Evolutionary conservation across 2,888 invertebrate species (phyloP).

Genomic region (Plusia festucae): DNA sequence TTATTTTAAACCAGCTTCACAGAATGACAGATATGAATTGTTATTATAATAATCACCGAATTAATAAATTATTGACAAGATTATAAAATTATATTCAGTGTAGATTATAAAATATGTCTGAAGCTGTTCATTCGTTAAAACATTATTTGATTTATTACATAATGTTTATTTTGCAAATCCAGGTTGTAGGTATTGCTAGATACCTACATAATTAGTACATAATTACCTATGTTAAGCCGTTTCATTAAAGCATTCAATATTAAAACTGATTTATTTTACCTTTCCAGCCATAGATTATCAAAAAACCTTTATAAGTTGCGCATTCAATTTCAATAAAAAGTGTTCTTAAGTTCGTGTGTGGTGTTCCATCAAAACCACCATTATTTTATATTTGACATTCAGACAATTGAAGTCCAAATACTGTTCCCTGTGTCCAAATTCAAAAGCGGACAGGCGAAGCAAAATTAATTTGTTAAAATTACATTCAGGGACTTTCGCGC

Average conservation of each 20-base stretch:
- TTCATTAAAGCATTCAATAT: conserved; percentile 7
- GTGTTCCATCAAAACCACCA: conserved; percentile 50
- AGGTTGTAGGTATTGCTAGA: too few species aligned
- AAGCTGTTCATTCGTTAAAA: background rate
- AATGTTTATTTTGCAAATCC: background rate
- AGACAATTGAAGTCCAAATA: conserved; percentile 65
- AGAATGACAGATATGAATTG: background rate
- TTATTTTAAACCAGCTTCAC: background rate
- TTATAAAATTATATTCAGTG: too few species aligned
- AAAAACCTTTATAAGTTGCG: conserved; percentile 27
- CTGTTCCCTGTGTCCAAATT: too few species aligned
- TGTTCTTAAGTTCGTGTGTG: conserved; percentile 42
- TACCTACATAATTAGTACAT: too few species aligned
- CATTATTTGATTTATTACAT: conserved; percentile 5
- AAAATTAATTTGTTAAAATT: conserved; percentile 76
- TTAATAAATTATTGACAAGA: background rate
- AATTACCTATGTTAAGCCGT: conserved; percentile 3
- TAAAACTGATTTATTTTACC: conserved; percentile 41
- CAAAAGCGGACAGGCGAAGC: conserved; percentile 58
- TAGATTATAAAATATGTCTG: too few species aligned
- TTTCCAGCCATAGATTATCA: conserved; percentile 23
- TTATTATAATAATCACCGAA: background rate
- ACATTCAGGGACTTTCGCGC: conserved; percentile 46
- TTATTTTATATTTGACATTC: conserved; percentile 55
- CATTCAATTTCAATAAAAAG: conserved; percentile 39